Base-by-base conservation (phyloP, 37 sponge, comb jelly and placozoan genomes). In the Lycopodina hypogea region DNA sequence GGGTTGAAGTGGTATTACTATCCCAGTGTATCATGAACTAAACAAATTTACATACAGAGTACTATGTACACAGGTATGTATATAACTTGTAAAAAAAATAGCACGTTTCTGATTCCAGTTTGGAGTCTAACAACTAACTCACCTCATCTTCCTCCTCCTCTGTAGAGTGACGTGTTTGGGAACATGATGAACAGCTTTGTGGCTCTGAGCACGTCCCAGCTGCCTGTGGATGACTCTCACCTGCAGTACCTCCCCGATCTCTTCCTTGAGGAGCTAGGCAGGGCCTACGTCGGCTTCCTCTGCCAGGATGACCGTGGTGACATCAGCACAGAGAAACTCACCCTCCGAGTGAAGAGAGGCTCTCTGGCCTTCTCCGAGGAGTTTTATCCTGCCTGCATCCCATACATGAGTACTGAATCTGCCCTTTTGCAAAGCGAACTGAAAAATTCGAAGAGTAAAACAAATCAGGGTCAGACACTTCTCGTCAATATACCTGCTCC, bases 211-310 rank as follows among this genome's bases (percentile, higher is more conserved):
- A 86, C 90, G 42, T 30, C 71, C 22, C 55, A 42, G 15, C 68
- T 81, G 30, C 24, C 0, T 21, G 23, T 35, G 1, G 1, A 52
- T 51, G 24, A 77, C 12, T 0, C 2, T 3, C 66, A 63, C 17
- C 19, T 74, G n/a, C 94, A 87, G 72, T 93, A 84, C 73, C 21
- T 36, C 2, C 33, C 28, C 3, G 52, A 61, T 34, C 24, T 6
- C 30, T 24, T 93, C 17, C 85, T 89, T 0, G 69, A 88, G 32
- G 91, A 90, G 56, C 66, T 93, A n/a, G 80, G 81, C 85, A 87
- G 90, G 61, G 84, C 92, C 2, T 81, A 79, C 48, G 65, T 74
- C 36, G 91, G 91, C 18, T 93, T 84, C 53, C 50, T 74, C 36
- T 90, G 84, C 74, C 71, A 67, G 36, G 81, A 87, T 8, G 71